These are phyloP conservation scores for Glandiceps talaboti DNA, from an alignment of 53 echinoderm and acorn worm genomes.

Conservation along the genomic window DNA sequence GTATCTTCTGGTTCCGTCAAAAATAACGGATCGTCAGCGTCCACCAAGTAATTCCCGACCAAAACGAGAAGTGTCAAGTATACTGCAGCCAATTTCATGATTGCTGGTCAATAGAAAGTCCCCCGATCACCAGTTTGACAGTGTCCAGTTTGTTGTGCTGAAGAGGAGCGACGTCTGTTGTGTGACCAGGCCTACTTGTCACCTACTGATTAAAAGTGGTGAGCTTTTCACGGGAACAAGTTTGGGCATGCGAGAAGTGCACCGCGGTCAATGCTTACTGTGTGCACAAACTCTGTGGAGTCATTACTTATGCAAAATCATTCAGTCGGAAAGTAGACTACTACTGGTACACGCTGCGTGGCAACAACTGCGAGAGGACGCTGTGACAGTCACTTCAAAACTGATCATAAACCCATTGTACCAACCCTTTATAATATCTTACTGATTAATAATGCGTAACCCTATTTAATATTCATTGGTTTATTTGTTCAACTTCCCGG, in stretches of 20 bases:
- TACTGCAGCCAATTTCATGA: background rate
- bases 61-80: background rate
- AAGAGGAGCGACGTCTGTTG: background rate
- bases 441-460: background rate
- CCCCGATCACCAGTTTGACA: background rate
- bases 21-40: background rate
- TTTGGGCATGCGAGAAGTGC: background rate
- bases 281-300: background rate
- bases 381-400: background rate
- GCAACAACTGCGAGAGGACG: background rate
- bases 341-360: background rate
- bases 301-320: background rate
- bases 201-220: background rate
- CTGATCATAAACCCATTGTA: background rate
- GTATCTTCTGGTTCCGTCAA: background rate
- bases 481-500: background rate
- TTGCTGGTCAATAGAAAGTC: background rate
- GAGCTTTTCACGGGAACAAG: background rate
- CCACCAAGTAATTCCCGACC: background rate
- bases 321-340: background rate
- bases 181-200: background rate
- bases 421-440: background rate
- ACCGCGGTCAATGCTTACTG: background rate
- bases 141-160: background rate
- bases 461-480: background rate